Conservation (phyloP, 2,113 vertebrate species). For the Xiphophorus maculatus region DNA sequence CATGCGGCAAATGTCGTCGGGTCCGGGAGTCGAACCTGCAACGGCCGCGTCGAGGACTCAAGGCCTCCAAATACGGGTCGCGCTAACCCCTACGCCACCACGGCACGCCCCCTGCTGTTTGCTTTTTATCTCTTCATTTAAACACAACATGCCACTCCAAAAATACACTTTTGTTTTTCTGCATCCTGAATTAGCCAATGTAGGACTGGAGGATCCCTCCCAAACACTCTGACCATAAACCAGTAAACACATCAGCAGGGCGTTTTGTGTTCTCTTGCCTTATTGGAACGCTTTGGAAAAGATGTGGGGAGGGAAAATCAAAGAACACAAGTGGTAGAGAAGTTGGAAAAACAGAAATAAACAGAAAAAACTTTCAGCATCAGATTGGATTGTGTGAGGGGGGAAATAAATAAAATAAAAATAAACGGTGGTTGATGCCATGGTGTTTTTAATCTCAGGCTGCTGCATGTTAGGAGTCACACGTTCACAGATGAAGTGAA, state of each 20-base stretch:
- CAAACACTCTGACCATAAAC: too few relatives aligned
- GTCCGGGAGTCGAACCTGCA: too few relatives aligned
- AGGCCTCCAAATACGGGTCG: too few relatives aligned
- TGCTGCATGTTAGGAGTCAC: background rate
- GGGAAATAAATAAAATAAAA: background rate
- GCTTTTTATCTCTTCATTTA: background rate
- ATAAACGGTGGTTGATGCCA: background rate
- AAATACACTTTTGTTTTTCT: background rate
- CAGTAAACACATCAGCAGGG: too few relatives aligned
- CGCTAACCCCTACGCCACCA: too few relatives aligned
- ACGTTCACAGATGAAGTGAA: constrained; percentile 1
- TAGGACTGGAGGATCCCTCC: background rate
- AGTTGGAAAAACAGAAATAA: background rate
- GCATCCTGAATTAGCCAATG: constrained; percentile 22
- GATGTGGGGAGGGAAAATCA: background rate
- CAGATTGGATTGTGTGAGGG: background rate
- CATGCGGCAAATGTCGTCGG: too few relatives aligned
- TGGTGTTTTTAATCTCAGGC: constrained; percentile 2
- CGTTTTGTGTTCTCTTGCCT: too few relatives aligned
- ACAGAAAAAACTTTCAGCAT: background rate
- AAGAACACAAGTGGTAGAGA: background rate
- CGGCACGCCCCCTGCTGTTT: too few relatives aligned
- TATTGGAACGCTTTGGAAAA: background rate
- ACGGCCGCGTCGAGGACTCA: too few relatives aligned
- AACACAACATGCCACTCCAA: background rate